phyloP scores from a whole-genome alignment of 2,888 invertebrate species.

The Cosmia trapezina region DNA sequence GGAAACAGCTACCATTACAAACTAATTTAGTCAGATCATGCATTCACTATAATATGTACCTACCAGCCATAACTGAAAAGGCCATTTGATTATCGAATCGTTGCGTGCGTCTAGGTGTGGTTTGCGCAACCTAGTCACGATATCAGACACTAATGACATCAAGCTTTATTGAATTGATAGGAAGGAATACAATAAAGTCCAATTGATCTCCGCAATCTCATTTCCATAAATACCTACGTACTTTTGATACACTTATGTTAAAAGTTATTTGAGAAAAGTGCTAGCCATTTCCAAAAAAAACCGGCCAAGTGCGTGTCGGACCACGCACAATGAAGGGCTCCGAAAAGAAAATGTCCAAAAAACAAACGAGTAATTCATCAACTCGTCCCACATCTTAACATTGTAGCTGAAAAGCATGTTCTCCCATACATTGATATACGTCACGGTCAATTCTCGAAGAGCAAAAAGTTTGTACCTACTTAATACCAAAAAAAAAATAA shows the following conservation, averaged over 20 bases:
- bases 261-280: not conserved
- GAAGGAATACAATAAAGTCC: not conserved
- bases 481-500: too few relatives aligned
- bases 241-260: not conserved
- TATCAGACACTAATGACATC: constrained; percentile 39
- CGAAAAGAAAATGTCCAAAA: too few relatives aligned
- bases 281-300: not conserved
- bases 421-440: too few relatives aligned
- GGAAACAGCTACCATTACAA: not conserved
- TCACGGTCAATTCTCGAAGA: too few relatives aligned
- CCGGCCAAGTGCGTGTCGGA: too few relatives aligned
- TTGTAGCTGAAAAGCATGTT: too few relatives aligned
- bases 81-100: constrained; percentile 54
- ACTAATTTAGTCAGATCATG: not conserved
- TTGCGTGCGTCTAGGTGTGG: constrained; percentile 58
- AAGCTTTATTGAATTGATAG: constrained; percentile 23
- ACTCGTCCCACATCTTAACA: too few relatives aligned
- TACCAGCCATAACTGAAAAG: constrained; percentile 22
- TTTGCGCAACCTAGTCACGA: constrained; percentile 42
- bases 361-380: too few relatives aligned
- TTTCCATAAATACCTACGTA: not conserved
- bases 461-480: too few relatives aligned
- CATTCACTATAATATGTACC: constrained; percentile 5
- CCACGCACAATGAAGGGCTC: too few relatives aligned
- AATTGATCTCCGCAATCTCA: not conserved